Conservation (phyloP, 2,888 invertebrate species). For the Acanthosoma haemorrhoidale region DNA sequence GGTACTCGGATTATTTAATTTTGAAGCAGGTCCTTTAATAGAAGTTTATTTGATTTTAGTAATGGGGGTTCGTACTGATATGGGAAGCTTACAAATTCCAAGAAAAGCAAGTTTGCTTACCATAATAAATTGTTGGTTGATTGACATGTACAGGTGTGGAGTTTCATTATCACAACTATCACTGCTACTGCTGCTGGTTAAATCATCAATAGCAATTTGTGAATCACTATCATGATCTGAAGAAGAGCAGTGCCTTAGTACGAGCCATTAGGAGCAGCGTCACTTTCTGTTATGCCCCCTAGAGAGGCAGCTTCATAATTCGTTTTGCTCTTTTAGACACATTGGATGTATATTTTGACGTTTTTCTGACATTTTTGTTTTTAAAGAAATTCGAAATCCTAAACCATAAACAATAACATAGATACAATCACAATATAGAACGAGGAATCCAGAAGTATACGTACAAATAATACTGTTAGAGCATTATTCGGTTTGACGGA, state of each 20-base stretch:
- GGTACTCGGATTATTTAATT: not conserved
- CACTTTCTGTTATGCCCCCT: not conserved
- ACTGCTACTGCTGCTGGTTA: not conserved
- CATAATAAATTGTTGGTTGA: not conserved
- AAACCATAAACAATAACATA: not conserved
- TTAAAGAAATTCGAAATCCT: not conserved
- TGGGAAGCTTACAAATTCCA: not conserved
- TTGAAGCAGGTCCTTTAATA: slow-evolving; percentile 11
- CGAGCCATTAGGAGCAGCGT: slow-evolving; percentile 11
- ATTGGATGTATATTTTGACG: not conserved
- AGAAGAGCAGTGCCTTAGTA: not conserved
- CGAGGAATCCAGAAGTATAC: not conserved
- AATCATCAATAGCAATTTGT: slow-evolving; percentile 4
- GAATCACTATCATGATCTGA: slow-evolving; percentile 15
- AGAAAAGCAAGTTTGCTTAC: slow-evolving; percentile 19
- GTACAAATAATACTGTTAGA: not conserved
- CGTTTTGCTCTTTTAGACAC: not conserved
- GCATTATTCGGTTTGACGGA: not conserved
- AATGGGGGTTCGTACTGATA: not conserved
- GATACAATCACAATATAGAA: not conserved
- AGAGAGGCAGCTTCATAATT: not conserved
- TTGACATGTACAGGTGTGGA: not conserved
- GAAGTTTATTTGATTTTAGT: not conserved
- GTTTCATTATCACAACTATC: not conserved
- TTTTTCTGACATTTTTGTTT: not conserved